Evolutionary conservation across 2,888 invertebrate genomes (phyloP).

Genomic region (Koerneria pararmatus): DNA sequence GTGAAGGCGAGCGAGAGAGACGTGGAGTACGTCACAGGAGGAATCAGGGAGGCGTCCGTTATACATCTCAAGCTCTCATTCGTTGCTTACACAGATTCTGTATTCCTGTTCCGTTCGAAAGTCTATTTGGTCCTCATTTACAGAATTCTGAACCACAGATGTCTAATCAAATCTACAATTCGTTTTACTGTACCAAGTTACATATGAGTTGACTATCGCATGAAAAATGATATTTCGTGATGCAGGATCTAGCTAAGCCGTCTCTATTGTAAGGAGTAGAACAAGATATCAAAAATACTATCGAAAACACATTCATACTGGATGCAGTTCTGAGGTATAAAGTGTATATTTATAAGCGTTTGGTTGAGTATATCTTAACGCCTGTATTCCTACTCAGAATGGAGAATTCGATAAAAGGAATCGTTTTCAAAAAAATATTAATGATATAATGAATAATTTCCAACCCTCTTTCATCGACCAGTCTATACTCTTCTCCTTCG

Average conservation of each 20-base stretch:
- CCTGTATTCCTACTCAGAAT: too few species aligned
- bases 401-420: neutral
- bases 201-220: neutral
- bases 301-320: too few species aligned
- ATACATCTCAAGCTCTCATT: conserved; percentile 39
- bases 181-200: neutral
- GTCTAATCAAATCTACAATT: neutral
- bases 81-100: neutral
- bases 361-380: too few species aligned
- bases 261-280: too few species aligned
- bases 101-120: conserved; percentile 4
- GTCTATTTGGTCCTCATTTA: neutral
- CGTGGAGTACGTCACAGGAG: conserved; percentile 43
- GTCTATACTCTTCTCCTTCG: conserved; percentile 47
- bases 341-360: too few species aligned
- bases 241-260: too few species aligned
- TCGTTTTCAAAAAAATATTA: neutral
- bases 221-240: too few species aligned
- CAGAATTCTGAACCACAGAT: neutral
- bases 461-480: conserved; percentile 55
- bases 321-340: too few species aligned
- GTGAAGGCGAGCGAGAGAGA: conserved; percentile 44
- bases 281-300: too few species aligned
- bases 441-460: neutral
- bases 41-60: conserved; percentile 43